Evolutionary conservation across 2,113 vertebrate species (phyloP).

Genomic region (Camelus bactrianus): DNA sequence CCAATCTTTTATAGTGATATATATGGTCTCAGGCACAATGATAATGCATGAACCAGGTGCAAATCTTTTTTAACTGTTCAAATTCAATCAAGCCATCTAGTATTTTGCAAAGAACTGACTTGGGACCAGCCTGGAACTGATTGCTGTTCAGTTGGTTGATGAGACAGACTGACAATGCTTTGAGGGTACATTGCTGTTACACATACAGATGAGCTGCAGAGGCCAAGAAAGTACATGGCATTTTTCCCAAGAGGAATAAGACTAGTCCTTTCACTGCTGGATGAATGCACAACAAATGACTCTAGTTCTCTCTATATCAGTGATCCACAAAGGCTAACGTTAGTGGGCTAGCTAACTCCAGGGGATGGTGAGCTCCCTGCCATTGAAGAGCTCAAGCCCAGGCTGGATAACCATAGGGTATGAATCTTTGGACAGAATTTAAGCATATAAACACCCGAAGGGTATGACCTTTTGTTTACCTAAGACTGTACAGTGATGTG

Average conservation of each 20-base stretch:
- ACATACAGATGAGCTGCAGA: neutral
- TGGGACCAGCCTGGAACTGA: neutral
- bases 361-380: neutral
- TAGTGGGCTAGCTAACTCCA: neutral
- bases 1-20: neutral
- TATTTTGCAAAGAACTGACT: slow-evolving; percentile 19
- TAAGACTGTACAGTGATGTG: neutral
- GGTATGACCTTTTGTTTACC: neutral
- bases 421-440: neutral
- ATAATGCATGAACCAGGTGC: neutral
- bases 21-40: neutral
- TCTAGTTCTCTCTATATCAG: neutral
- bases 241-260: neutral
- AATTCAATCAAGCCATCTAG: neutral
- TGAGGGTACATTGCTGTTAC: neutral
- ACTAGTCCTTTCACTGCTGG: neutral
- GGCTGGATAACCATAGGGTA: neutral
- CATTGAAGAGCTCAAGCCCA: neutral
- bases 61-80: neutral
- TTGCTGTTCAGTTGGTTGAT: neutral
- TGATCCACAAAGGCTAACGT: neutral
- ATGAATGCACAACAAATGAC: neutral
- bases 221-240: neutral
- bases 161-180: neutral
- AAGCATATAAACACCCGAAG: neutral